Evolutionary conservation across 2,888 invertebrate species (phyloP).

Genomic region (Hololepta plana): DNA sequence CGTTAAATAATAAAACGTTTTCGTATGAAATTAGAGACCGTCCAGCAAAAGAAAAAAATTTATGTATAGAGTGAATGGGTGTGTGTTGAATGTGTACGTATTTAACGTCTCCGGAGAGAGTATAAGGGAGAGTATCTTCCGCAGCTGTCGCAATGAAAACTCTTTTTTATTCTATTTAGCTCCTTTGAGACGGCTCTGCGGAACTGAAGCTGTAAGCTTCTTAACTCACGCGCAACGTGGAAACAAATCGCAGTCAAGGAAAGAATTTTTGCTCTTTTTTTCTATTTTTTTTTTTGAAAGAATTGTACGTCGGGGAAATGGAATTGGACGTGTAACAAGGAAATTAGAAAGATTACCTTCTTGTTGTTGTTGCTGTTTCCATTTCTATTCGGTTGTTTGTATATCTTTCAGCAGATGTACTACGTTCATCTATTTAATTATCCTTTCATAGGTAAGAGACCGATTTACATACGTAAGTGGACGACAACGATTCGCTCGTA

Average conservation of each 20-base stretch:
- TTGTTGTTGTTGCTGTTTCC: slow-evolving; percentile 2
- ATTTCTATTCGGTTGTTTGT: not conserved
- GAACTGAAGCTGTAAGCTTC: slow-evolving; percentile 13
- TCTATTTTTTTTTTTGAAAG: too few species aligned
- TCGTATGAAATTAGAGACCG: too few species aligned
- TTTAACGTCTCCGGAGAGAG: slow-evolving; percentile 11
- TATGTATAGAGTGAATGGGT: too few species aligned
- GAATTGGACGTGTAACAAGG: slow-evolving; percentile 8
- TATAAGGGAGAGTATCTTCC: slow-evolving; percentile 13
- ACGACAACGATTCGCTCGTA: too few species aligned
- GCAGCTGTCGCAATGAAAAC: slow-evolving; percentile 19
- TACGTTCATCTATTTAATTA: slow-evolving; percentile 14
- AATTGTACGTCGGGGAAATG: slow-evolving; percentile 11
- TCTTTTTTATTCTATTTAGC: slow-evolving; percentile 19
- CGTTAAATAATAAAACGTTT: too few species aligned
- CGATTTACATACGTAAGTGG: too few species aligned
- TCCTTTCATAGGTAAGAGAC: slow-evolving; percentile 9
- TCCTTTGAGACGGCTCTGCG: slow-evolving; percentile 13
- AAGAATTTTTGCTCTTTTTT: too few species aligned
- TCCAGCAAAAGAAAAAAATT: too few species aligned
- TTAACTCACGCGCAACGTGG: slow-evolving; percentile 12
- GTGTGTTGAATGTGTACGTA: too few species aligned
- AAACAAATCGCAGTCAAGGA: slow-evolving; percentile 11
- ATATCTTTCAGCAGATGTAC: too few species aligned
- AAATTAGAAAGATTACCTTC: too few species aligned